These are phyloP conservation scores for Lasius platythorax DNA, from an alignment of 2,888 invertebrate species.

Conservation along the genomic window DNA sequence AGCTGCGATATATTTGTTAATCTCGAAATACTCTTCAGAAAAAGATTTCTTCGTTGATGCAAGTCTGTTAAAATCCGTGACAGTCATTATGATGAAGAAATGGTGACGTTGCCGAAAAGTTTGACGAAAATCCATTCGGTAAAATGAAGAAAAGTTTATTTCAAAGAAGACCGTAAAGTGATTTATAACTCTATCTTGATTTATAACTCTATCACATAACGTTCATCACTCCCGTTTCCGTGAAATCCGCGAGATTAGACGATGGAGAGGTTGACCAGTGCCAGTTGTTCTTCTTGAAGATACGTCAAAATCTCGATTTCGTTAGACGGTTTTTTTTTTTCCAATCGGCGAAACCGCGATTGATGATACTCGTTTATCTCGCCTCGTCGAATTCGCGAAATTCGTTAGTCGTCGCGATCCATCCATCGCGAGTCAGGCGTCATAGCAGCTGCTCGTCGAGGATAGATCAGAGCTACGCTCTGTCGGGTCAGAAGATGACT, in stretches of 20 bases:
- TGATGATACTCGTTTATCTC: background rate
- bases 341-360: slow-evolving; percentile 5
- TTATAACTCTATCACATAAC: background rate
- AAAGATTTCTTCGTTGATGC: background rate
- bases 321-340: background rate
- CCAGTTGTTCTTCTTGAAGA: background rate
- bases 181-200: background rate
- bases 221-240: background rate
- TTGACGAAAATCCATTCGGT: background rate
- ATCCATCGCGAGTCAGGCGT: background rate
- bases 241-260: background rate
- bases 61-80: background rate
- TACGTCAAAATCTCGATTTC: background rate
- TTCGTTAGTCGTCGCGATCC: background rate
- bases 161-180: background rate
- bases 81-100: background rate
- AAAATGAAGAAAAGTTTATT: background rate
- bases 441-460: slow-evolving; percentile 68
- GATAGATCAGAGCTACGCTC: slow-evolving; percentile 82
- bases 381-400: background rate
- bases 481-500: slow-evolving; percentile 94
- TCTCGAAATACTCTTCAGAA: background rate
- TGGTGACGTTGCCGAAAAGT: background rate
- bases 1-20: too few species aligned
- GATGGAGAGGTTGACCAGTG: background rate